Evolutionary conservation across 2,113 vertebrate species (phyloP), one percentile per base, ranked within the genome.

Genomic region (Labrus mixtus): DNA sequence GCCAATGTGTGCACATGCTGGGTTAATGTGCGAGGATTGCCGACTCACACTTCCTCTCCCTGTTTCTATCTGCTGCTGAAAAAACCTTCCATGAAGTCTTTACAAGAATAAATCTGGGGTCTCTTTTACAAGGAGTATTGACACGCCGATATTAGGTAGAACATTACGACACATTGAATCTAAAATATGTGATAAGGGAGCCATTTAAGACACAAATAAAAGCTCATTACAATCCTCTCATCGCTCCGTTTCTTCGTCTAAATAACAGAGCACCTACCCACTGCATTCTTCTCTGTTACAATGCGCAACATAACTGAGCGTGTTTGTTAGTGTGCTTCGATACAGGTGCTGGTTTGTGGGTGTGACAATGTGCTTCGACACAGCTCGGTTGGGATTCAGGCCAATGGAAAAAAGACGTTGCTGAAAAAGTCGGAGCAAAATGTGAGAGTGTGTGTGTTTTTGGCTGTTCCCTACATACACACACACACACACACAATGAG

Each of bases 321-420:
- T 61, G 33, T 73, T 53, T 62, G 62, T 75, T n/a, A n/a, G 15
- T 20, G 58, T 39, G 6, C 55, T 65, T n/a, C 19, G 19, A 51
- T 51, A 63, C 69, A 84, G 73, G 81, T 86, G 43, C 2, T n/a
- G n/a, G 25, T 73, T 37, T 39, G 66, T 63, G 57, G 76, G 77
- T 7, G 81, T 84, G 82, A 50, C 87, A n/a, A 3, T 70, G 36
- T 48, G 84, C 85, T 78, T 56, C 53, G 60, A 85, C 80, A 68
- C 59, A 20, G 66, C 64, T 68, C 23, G 25, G 62, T 11, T 17
- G 23, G 62, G 74, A 87, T 41, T 37, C 10, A 10, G 56, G 76
- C 82, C 86, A 84, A 10, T 68, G 72, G 65, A 78, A 81, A 33
- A 86, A 79, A 79, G 1, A 63, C 1, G 8, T 36, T 56, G 68